Base-by-base conservation (phyloP, 2,113 vertebrate species). In the Noctilio leporinus region DNA sequence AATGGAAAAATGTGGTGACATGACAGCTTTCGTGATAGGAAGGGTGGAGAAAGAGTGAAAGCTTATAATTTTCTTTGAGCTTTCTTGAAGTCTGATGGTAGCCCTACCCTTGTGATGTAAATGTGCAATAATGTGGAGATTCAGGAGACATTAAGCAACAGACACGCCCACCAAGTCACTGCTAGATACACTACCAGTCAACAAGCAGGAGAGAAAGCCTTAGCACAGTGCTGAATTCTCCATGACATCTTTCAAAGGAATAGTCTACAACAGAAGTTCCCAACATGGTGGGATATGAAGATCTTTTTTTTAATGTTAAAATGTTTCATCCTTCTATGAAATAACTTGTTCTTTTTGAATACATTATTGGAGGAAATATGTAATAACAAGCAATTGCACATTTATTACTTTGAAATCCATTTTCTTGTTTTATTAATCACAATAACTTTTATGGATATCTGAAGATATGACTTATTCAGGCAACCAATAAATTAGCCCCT, bases 41-140 rank as follows among this genome's bases (percentile, higher is more conserved):
- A 93, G 87, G 88, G 88, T 80, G 93, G 95, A 93, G 85, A 82
- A 70, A 91, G 91, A 92, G 83, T 35, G 94, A 89, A 96, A 96
- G 91, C 91, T 89, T 96, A 26, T 96, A 93, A 97, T 95, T 96
- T 96, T 53, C 93, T 95, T 35, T 38, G 89, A 89, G 78, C 55
- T 91, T 77, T 85, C 62, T 75, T 65, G 59, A 92, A 94, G 81
- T 67, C 87, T 96, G 92, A 77, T 80, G 82, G 87, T 38, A 64
- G 69, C 49, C 92, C 85, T 69, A 22, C 73, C 93, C 91, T 78
- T 53, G 17, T 69, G 87, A 90, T 85, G 59, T 89, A 51, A 87
- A 51, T 59, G 53, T 47, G 73, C n/a, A 53, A 57, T 64, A n/a
- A 80, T 73, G 49, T 24, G 47, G 67, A 95, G 73, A 55, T 59